Evolutionary conservation across 2,113 vertebrate species (phyloP), one percentile per base, ranked within the genome.

Genomic region (Sardina pilchardus): DNA sequence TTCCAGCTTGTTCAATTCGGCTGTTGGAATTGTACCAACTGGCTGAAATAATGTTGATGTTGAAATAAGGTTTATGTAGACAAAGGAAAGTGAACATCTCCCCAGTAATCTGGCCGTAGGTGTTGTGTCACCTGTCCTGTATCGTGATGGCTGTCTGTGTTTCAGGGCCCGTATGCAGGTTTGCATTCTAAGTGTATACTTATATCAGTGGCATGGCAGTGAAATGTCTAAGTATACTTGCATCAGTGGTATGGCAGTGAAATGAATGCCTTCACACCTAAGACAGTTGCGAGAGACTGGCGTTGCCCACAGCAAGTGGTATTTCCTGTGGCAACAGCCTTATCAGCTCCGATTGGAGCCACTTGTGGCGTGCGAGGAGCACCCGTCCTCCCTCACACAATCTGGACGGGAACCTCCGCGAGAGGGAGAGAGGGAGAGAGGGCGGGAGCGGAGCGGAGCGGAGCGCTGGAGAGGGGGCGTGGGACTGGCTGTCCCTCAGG

Each of bases 401-500:
- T 1, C n/a, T 80, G 34, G 43, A 21, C 30, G 43, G 67, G 26
- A 34, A 80, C 45, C 36, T 71, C 78, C 45, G 30, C 21, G 1
- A 85, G 59, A 50, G 17, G 39, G 21, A 30, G 44, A 19, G 71
- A 56, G 84, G 75, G 6, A 80, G 16, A 86, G 63, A 4, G 50
- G n/a, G 39, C 45, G n/a, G 30, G 71, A 56, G 84, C 10, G 30
- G 71, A 56, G 84, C 10, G 45, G 30, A 47, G 30, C 21, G 45
- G 24, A 53, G 50, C 39, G 16, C 8, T 34, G 75, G 6, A 80
- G 16, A 86, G 63, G 10, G 50, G n/a, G 39, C 45, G n/a, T 6
- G 81, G 63, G 75, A 85, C 83, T 87, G 36, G 53, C 50, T 56
- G 85, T 87, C 84, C 88, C 53, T 26, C 14, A 81, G 86, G 85